Conservation (phyloP, 2,888 invertebrate species). For the Agriopis leucophaearia region DNA sequence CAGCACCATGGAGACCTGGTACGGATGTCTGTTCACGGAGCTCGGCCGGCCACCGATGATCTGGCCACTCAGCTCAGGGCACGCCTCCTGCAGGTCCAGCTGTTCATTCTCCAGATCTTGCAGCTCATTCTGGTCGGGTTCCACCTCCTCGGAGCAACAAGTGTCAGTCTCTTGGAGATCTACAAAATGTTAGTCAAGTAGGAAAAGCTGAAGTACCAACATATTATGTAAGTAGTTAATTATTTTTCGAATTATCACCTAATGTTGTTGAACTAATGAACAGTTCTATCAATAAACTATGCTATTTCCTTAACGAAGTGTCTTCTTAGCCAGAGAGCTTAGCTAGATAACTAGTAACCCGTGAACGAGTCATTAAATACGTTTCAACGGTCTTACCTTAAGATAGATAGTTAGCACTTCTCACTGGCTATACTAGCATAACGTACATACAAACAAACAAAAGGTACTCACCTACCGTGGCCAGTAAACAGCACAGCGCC, state of each 20-base stretch:
- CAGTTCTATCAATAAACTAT: too few relatives aligned
- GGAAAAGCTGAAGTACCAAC: too few relatives aligned
- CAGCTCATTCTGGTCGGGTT: slow-evolving; percentile 36
- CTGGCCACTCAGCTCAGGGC: slow-evolving; percentile 79
- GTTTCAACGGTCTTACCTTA: too few relatives aligned
- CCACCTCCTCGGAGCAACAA: slow-evolving; percentile 58
- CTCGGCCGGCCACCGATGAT: slow-evolving; percentile 79
- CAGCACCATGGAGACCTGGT: slow-evolving; percentile 79
- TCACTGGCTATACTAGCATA: too few relatives aligned
- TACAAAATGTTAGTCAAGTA: slow-evolving; percentile 37
- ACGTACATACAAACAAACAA: background rate
- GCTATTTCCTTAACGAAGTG: too few relatives aligned
- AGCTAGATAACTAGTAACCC: too few relatives aligned
- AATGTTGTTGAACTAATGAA: too few relatives aligned
- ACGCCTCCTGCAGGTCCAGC: slow-evolving; percentile 67
- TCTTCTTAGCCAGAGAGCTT: too few relatives aligned
- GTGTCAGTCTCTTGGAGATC: slow-evolving; percentile 73
- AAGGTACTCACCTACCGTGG: slow-evolving; percentile 43
- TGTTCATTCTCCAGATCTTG: slow-evolving; percentile 61
- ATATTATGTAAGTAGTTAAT: too few relatives aligned
- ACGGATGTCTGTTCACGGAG: slow-evolving; percentile 75
- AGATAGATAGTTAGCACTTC: too few relatives aligned
- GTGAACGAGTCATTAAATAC: too few relatives aligned
- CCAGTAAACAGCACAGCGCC: slow-evolving; percentile 36
- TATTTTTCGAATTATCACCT: too few relatives aligned